These are phyloP conservation scores for Calosoma granatense DNA, from an alignment of 1,140 invertebrate genomes.

Conservation along the genomic window DNA sequence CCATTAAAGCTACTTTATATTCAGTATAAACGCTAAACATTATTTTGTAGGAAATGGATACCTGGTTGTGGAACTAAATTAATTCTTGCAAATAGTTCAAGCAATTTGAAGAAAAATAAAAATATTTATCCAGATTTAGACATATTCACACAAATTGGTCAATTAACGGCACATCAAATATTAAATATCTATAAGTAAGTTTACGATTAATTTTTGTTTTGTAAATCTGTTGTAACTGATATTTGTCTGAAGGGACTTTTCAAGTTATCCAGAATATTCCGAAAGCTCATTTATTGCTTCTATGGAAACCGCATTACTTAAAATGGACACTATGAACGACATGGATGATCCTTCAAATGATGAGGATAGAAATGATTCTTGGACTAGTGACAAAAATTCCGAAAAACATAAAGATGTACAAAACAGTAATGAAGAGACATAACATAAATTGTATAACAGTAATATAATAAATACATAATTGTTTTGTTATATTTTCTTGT, in stretches of 20 bases:
- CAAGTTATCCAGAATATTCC: background rate
- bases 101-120: background rate
- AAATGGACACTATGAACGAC: background rate
- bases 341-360: background rate
- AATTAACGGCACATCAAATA: background rate
- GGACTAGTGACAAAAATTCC: background rate
- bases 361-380: background rate
- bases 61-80: conserved; percentile 30
- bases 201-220: background rate
- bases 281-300: conserved; percentile 4
- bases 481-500: background rate
- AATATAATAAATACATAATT: background rate
- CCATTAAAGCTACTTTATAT: conserved; percentile 12
- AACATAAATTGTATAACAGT: background rate
- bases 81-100: background rate
- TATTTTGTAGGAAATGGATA: conserved; percentile 38
- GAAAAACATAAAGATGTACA: background rate
- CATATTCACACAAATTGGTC: conserved; percentile 2
- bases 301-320: conserved; percentile 3
- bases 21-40: background rate
- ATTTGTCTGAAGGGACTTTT: background rate
- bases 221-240: background rate
- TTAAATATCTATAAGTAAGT: conserved; percentile 1
- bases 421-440: background rate
- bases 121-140: background rate